Conservation (phyloP, 2,113 vertebrate genomes). For the Benitochromis conjunctus region DNA sequence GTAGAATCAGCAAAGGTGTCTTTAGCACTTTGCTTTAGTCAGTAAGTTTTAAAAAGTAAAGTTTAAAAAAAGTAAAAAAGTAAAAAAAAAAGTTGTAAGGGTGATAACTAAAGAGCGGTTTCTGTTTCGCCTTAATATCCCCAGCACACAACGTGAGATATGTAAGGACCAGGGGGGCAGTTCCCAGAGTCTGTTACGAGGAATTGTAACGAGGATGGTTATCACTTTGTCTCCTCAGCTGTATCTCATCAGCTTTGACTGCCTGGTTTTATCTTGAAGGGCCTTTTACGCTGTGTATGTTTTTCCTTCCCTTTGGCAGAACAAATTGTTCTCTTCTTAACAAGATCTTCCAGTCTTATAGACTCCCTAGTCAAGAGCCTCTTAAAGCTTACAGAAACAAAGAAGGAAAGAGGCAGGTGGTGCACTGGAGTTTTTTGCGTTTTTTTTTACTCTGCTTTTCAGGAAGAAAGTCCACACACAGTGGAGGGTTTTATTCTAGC, state of each 20-base stretch:
- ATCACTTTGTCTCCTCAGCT: conserved; percentile 47
- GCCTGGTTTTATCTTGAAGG: conserved; percentile 38
- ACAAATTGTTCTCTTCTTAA: conserved; percentile 49
- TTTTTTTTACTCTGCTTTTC: background rate
- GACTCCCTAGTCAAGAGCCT: conserved; percentile 22
- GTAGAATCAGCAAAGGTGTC: background rate
- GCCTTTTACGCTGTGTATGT: conserved; percentile 9
- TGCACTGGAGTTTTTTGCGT: background rate
- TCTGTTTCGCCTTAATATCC: background rate
- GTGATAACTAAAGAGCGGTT: background rate
- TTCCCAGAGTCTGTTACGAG: conserved; percentile 6
- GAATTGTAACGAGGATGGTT: conserved; percentile 25
- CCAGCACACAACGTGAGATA: background rate
- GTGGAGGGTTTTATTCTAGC: background rate
- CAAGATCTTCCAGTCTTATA: conserved; percentile 32
- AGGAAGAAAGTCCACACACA: background rate
- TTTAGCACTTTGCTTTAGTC: background rate
- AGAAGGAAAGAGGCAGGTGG: conserved; percentile 8
- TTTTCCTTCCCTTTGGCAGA: conserved; percentile 23
- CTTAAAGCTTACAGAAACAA: background rate
- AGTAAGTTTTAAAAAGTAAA: background rate
- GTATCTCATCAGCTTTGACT: conserved; percentile 53
- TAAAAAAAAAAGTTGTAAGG: background rate
- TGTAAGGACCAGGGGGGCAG: background rate
- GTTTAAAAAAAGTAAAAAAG: background rate